phyloP scores from a whole-genome alignment of 2,113 vertebrate species.

The Megaceryle torquata region DNA sequence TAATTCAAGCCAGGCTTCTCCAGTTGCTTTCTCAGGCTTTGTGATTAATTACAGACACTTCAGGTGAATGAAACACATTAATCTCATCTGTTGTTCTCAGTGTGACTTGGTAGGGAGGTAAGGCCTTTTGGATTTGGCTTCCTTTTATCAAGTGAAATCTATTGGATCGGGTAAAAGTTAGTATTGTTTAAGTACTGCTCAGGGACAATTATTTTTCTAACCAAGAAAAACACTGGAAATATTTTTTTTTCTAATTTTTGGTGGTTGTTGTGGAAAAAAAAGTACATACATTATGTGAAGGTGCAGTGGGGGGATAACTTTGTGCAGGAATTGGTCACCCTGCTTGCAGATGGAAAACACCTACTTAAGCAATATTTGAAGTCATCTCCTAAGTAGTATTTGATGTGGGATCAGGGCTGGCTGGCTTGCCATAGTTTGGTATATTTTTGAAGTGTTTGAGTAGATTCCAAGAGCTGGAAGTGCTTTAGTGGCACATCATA shows the following conservation, averaged over 20 bases:
- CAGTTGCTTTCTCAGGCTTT: background rate
- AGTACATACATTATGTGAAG: fast-evolving
- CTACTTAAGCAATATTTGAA: background rate
- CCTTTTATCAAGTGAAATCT: background rate
- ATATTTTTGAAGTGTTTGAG: fast-evolving
- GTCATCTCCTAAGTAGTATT: background rate
- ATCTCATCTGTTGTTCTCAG: background rate
- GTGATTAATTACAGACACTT: background rate
- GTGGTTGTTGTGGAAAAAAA: background rate
- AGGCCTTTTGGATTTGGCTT: background rate
- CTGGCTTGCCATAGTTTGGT: background rate
- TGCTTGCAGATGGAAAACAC: background rate
- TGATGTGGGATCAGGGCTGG: background rate
- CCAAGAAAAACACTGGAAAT: background rate
- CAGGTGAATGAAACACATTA: background rate
- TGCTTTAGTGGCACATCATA: background rate
- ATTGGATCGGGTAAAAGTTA: background rate
- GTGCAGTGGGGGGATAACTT: background rate
- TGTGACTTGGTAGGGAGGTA: background rate
- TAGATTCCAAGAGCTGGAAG: background rate
- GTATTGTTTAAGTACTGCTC: background rate
- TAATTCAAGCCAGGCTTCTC: background rate
- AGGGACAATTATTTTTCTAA: background rate
- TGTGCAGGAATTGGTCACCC: background rate
- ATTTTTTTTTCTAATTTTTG: fast-evolving